Evolutionary conservation across 2,888 invertebrate genomes (phyloP).

Genomic region (Drosophila mettleri): DNA sequence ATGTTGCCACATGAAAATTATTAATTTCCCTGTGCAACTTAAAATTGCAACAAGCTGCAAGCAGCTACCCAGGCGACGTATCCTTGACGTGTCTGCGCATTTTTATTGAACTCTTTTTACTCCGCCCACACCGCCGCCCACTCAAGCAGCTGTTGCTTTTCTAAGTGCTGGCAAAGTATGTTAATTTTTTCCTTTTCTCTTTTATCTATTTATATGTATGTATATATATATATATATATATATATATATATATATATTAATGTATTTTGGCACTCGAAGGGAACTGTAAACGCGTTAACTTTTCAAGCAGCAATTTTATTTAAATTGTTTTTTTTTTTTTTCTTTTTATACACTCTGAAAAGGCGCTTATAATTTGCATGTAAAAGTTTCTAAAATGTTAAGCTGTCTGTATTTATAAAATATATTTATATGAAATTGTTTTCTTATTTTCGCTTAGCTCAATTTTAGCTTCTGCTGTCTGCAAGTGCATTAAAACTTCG

Average conservation of each 20-base stretch:
- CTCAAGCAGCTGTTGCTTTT: constrained; percentile 52
- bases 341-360: constrained; percentile 1
- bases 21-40: constrained; percentile 71
- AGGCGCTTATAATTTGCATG: neutral
- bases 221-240: no score
- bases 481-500: constrained; percentile 8
- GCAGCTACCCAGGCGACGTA: constrained; percentile 39
- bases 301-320: constrained; percentile 64
- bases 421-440: neutral
- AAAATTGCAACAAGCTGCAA: constrained; percentile 64
- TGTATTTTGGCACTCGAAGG: constrained; percentile 38
- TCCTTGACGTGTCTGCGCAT: constrained; percentile 30
- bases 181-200: constrained; percentile 27
- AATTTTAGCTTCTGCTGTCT: neutral
- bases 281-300: constrained; percentile 46
- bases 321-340: constrained; percentile 51
- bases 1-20: constrained; percentile 64
- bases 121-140: neutral
- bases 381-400: constrained; percentile 4
- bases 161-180: constrained; percentile 35
- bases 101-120: constrained; percentile 37
- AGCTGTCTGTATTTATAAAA: neutral
- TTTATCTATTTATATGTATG: constrained; percentile 4
- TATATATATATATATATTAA: no score
- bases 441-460: no score